Evolutionary conservation across 2,113 vertebrate genomes (phyloP).

Genomic region (Australoheros scitulus): DNA sequence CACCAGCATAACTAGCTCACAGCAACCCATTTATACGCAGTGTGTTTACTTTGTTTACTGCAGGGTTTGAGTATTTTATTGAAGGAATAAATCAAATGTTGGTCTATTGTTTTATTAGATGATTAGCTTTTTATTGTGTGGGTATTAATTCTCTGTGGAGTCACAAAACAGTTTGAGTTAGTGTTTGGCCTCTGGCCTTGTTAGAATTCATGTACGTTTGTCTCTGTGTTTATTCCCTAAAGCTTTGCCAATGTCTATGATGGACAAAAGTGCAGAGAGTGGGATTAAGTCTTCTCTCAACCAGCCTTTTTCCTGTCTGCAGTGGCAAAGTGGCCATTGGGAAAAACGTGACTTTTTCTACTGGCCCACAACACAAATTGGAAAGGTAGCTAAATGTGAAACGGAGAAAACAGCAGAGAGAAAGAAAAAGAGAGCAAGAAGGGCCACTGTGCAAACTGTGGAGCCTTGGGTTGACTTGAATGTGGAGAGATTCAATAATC

Average conservation of each 20-base stretch:
- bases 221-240: constrained; percentile 15
- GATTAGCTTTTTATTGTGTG: constrained; percentile 55
- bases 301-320: neutral
- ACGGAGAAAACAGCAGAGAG: neutral
- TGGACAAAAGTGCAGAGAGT: constrained; percentile 6
- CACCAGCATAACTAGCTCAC: constrained; percentile 43
- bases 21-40: constrained; percentile 24
- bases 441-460: neutral
- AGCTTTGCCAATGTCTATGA: constrained; percentile 11
- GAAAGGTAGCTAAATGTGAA: neutral
- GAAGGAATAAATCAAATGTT: constrained; percentile 48
- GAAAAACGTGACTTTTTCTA: neutral
- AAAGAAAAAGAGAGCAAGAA: neutral
- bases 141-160: constrained; percentile 47
- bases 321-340: neutral
- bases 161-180: constrained; percentile 39
- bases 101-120: constrained; percentile 55
- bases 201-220: neutral
- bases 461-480: neutral
- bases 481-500: too few relatives aligned
- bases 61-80: constrained; percentile 45
- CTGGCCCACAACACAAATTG: neutral
- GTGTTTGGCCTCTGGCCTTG: neutral
- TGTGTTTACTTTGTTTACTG: constrained; percentile 37
- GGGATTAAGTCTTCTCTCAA: neutral